A percentile compares a stretch with the other conserved stretches of the same genome.
These are phyloP conservation scores for Pyrgus malvae DNA, from an alignment of 2,888 invertebrate species.

Conservation along the genomic window DNA sequence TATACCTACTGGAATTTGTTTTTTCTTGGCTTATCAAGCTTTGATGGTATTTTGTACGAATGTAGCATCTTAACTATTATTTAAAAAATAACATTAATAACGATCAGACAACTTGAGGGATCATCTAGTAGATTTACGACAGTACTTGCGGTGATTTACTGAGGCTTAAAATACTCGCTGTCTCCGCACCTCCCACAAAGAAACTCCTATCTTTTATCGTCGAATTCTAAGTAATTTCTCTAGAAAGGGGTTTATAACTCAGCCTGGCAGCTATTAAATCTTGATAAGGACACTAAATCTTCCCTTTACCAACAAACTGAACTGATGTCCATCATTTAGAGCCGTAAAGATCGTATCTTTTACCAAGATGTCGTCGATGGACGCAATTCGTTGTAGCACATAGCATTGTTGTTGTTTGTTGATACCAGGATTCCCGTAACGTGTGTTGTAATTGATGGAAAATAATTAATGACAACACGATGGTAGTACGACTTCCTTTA, in stretches of 20 bases:
- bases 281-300: slow-evolving; percentile 20
- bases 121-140: slow-evolving; percentile 12
- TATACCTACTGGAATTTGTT: background rate
- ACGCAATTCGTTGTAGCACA: background rate
- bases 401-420: slow-evolving; percentile 9
- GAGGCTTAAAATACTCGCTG: slow-evolving; percentile 10
- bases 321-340: slow-evolving; percentile 16
- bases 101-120: slow-evolving; percentile 7
- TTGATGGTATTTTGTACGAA: background rate
- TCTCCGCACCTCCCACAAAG: slow-evolving; percentile 6
- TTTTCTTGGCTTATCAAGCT: no score
- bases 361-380: background rate
- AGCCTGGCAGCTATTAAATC: slow-evolving; percentile 18
- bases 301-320: slow-evolving; percentile 1
- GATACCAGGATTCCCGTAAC: background rate
- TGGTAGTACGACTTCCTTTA: background rate
- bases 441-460: background rate
- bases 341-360: slow-evolving; percentile 22
- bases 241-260: slow-evolving; percentile 12
- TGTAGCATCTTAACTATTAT: slow-evolving; percentile 5
- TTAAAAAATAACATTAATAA: slow-evolving; percentile 12
- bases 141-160: slow-evolving; percentile 9
- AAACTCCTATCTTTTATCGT: background rate
- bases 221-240: slow-evolving; percentile 11
- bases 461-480: background rate